Evolutionary conservation across 2,113 vertebrate species (phyloP).

Genomic region (Sigmodon hispidus): DNA sequence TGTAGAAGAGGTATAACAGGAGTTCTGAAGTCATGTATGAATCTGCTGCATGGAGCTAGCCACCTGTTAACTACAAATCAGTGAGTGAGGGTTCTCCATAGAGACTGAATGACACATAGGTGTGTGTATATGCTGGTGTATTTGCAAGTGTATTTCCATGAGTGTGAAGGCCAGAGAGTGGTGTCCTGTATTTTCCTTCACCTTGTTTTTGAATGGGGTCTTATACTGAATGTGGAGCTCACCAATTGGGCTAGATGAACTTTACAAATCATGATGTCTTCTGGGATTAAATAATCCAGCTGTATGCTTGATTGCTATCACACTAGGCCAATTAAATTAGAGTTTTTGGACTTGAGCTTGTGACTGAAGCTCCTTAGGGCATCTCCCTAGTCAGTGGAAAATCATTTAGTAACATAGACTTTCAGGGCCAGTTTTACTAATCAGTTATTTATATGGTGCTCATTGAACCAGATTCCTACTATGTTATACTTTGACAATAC

Average conservation of each 20-base stretch:
- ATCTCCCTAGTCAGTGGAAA: not conserved
- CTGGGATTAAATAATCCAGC: not conserved
- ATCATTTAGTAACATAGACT: not conserved
- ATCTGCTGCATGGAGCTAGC: not conserved
- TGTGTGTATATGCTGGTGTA: not conserved
- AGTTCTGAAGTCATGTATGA: not conserved
- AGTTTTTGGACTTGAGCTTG: not conserved
- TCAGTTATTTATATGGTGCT: not conserved
- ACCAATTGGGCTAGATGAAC: not conserved
- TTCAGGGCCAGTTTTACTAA: not conserved
- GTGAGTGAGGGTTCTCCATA: not conserved
- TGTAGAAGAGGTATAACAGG: constrained; percentile 22
- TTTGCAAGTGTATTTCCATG: not conserved
- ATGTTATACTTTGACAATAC: not conserved
- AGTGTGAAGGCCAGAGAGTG: not conserved
- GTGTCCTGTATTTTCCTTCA: not conserved
- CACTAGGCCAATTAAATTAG: not conserved
- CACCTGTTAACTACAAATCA: not conserved
- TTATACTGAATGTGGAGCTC: not conserved
- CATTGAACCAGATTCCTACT: not conserved
- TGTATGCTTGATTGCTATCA: not conserved
- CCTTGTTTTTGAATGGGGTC: too few relatives aligned
- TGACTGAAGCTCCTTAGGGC: not conserved
- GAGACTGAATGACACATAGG: not conserved
- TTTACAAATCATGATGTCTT: not conserved